Base-by-base conservation (phyloP, 2,797 vertebrate genomes). In the Chrysolophus pictus region DNA sequence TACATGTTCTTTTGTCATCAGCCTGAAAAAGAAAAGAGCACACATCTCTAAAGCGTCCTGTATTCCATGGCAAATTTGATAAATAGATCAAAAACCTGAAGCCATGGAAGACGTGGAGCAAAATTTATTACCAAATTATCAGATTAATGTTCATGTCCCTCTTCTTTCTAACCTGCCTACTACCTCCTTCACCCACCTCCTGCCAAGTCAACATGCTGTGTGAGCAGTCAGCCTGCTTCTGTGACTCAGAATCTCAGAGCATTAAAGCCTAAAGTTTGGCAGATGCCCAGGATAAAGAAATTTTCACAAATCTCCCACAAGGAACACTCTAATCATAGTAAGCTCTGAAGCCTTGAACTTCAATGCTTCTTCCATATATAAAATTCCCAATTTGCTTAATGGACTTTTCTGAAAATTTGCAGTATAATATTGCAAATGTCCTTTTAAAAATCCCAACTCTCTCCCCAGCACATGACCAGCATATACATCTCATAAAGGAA, bases 261-360 rank as follows among this genome's bases (percentile, higher is more conserved):
- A 92, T 79, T 94, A 94, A 96, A 96, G 85, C 71, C 55, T 93
- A 63, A 60, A 92, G 80, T 77, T 93, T 96, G 96, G 95, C 91
- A 95, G 90, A 77, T 84, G 47, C 84, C 94, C 95, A 96, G 60
- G 77, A 84, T 74, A 88, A 94, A 91, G 77, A 94, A 92, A 94
- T 90, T 94, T 90, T 94, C 91, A 90, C 90, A 90, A 84, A 94
- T 82, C 93, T 93, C 91, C 91, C 89, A 86, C 70, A 84, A 96
- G 94, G 87, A 88, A 59, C 79, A 78, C 80, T 90, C 85, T 94
- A 96, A 96, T 95, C 95, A 94, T 82, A 93, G 86, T 72, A 84
- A 73, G 83, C 74, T 39, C 91, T 82, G 86, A 87, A 94, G 83
- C 95, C 96, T 96, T 93, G 94, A 96, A 92, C 46, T 76, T 76